Evolutionary conservation across 2,113 vertebrate genomes (phyloP), one percentile per base, ranked within the genome.

Genomic region (Bostrychus sinensis): DNA sequence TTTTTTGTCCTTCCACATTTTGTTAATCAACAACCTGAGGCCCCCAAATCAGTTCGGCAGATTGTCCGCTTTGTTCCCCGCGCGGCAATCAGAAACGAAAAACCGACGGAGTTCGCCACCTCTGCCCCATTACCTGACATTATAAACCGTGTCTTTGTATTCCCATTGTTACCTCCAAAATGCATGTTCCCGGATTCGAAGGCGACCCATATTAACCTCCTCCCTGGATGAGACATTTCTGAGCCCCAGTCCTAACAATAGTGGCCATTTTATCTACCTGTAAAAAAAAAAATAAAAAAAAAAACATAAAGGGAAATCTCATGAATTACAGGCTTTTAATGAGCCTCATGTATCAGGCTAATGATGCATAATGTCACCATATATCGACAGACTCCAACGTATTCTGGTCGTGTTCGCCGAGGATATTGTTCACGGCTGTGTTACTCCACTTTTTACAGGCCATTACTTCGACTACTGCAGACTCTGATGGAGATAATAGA

Each of bases 21-120:
- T 77, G 81, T 87, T 90, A 87, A 89, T 89, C 88, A 89, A 78
- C 86, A 87, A 81, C 86, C 80, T 63, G 76, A 80, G 78, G 71
- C 75, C 83, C 64, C 23, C 56, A 67, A 86, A 88, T 85, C 85
- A 84, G 81, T 25, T 75, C 56, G 25, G 77, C 65, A 68, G 80
- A 85, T 70, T 82, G 83, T 82, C 74, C 77, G 80, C 82, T 78
- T 88, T 86, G 80, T 85, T 88, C 78, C 45, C 69, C 39, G 13
- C 62, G 81, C 78, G 75, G 83, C 78, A 89, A 85, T 84, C 82
- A 87, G 70, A 39, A 65, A 28, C 36, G 62, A 23, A 46, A 30
- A 72, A 51, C 50, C 74, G 83, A 80, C 86, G 72, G 13, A 74
- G 66, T 87, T 82, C 76, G 66, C 72, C 56, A 78, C 82, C 80